Percentiles rank a stretch among this genome's conserved stretches.
Evolutionary conservation across 2,113 vertebrate genomes (phyloP).

Genomic region (Pomatorhinus ruficollis): DNA sequence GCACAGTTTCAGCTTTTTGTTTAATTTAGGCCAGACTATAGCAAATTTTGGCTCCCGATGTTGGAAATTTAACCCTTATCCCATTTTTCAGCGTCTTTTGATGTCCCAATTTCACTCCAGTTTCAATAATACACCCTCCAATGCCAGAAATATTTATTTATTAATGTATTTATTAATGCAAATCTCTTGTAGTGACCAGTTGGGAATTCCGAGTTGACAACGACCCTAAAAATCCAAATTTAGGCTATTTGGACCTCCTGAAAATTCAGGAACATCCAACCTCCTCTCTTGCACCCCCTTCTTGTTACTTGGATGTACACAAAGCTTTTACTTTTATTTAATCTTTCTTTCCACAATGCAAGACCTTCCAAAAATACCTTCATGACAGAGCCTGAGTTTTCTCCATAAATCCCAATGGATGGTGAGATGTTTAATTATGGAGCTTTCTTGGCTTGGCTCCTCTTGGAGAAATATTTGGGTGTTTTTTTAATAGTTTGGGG

Average conservation of each 20-base stretch:
- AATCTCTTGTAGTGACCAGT: fast-evolving
- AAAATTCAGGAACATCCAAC: neutral
- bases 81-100: neutral
- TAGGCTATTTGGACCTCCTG: neutral
- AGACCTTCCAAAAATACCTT: neutral
- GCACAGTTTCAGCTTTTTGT: neutral
- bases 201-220: neutral
- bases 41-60: neutral
- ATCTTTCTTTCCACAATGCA: neutral
- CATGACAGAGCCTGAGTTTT: fast-evolving
- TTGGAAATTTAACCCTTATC: neutral
- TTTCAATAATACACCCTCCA: neutral
- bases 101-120: fast-evolving
- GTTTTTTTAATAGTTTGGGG: neutral
- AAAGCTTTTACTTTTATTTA: neutral
- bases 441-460: neutral
- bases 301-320: neutral
- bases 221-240: neutral
- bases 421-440: neutral
- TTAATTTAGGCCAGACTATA: neutral
- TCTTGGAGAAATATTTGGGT: neutral
- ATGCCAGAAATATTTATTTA: neutral
- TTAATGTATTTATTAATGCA: neutral
- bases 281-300: neutral
- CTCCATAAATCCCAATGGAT: neutral